Evolutionary conservation across 2,797 vertebrate genomes (phyloP).

Genomic region (Mus caroli): DNA sequence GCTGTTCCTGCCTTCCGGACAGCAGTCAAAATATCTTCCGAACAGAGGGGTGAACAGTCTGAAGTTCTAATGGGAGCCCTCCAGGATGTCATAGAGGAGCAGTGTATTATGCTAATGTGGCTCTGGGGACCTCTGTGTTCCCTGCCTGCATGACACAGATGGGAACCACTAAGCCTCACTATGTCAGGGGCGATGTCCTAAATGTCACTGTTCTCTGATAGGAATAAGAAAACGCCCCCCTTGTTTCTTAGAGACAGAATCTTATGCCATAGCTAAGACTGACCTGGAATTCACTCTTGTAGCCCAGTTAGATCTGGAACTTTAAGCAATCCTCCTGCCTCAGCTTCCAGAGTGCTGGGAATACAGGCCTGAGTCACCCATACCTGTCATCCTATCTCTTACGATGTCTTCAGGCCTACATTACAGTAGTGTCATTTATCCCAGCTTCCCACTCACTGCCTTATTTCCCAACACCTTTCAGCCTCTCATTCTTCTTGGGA

Average conservation of each 20-base stretch:
- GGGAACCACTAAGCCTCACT: background rate
- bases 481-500: background rate
- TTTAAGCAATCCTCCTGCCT: background rate
- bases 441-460: background rate
- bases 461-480: background rate
- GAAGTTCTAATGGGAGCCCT: slow-evolving; percentile 62
- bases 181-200: slow-evolving; percentile 6
- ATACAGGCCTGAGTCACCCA: background rate
- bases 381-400: background rate
- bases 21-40: slow-evolving; percentile 54
- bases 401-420: background rate
- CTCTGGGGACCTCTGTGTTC: slow-evolving; percentile 48
- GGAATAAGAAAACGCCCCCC: background rate
- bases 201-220: background rate
- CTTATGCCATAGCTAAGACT: background rate
- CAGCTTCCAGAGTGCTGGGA: background rate
- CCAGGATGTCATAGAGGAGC: slow-evolving; percentile 70
- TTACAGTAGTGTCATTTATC: background rate
- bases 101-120: slow-evolving; percentile 14
- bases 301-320: background rate
- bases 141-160: background rate
- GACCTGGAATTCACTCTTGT: background rate
- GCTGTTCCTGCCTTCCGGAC: slow-evolving; percentile 75
- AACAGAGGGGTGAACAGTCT: slow-evolving; percentile 69
- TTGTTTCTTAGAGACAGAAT: background rate